Conservation (phyloP, 2,113 vertebrate genomes). For the Nansenia antarctica region DNA sequence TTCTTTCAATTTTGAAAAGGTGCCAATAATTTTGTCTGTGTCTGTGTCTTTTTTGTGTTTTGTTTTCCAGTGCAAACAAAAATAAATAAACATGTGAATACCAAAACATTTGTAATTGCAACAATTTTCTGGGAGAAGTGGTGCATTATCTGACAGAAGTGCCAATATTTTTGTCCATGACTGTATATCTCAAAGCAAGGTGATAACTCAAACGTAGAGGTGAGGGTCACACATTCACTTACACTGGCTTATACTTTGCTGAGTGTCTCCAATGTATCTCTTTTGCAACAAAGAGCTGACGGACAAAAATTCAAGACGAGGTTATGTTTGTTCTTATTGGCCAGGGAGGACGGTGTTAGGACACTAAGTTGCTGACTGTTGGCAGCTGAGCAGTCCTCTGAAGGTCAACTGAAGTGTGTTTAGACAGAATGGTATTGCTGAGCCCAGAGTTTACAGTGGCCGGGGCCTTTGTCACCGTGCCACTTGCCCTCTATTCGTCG, state of each 20-base stretch:
- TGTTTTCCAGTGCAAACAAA: too few relatives aligned
- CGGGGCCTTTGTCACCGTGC: slow-evolving; percentile 29
- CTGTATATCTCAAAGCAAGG: slow-evolving; percentile 31
- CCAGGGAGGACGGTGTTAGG: too few relatives aligned
- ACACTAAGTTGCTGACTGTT: slow-evolving; percentile 63
- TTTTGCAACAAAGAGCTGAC: slow-evolving; percentile 65
- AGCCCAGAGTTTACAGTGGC: slow-evolving; percentile 11
- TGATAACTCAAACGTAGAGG: slow-evolving; percentile 29
- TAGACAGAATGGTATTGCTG: slow-evolving; percentile 52
- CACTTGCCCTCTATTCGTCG: slow-evolving; percentile 5
- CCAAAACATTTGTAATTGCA: too few relatives aligned
- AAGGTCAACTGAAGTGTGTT: slow-evolving; percentile 55
- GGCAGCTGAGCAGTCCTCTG: slow-evolving; percentile 37
- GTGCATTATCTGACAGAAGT: too few relatives aligned
- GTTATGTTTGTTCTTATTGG: slow-evolving; percentile 57
- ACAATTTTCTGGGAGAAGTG: too few relatives aligned
- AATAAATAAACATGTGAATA: too few relatives aligned
- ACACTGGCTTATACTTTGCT: too few relatives aligned
- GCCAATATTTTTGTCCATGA: too few relatives aligned
- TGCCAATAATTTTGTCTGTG: too few relatives aligned
- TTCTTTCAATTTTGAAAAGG: too few relatives aligned
- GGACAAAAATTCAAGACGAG: slow-evolving; percentile 57
- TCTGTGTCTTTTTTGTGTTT: too few relatives aligned
- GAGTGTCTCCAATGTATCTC: slow-evolving; percentile 59
- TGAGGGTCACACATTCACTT: too few relatives aligned